Evolutionary conservation across 2,797 vertebrate species (phyloP).

Genomic region (Peromyscus attwateri): DNA sequence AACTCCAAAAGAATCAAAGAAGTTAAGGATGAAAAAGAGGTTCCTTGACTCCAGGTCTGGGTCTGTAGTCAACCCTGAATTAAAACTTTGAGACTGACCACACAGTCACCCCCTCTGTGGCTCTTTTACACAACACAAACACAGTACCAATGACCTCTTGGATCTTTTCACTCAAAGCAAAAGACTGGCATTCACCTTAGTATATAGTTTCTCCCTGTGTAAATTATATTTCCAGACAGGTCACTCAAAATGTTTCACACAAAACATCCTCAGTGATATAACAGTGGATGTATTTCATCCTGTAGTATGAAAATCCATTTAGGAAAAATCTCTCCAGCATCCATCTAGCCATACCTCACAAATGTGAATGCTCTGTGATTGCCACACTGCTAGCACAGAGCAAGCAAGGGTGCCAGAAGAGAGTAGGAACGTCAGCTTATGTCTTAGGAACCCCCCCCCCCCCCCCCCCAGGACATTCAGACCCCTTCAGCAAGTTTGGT

Average conservation of each 20-base stretch:
- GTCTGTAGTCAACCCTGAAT: background rate
- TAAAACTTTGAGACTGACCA: background rate
- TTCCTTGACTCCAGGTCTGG: background rate
- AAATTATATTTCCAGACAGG: slow-evolving; percentile 28
- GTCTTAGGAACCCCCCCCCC: background rate
- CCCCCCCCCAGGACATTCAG: background rate
- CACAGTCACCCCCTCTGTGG: background rate
- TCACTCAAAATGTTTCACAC: slow-evolving; percentile 50
- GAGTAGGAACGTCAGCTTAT: background rate
- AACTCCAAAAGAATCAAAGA: slow-evolving; percentile 44
- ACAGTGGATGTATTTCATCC: slow-evolving; percentile 8
- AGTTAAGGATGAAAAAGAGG: background rate
- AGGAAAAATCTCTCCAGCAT: slow-evolving; percentile 57
- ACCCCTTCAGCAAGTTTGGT: background rate
- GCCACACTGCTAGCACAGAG: background rate
- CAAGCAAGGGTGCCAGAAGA: slow-evolving; percentile 15
- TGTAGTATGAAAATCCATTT: background rate
- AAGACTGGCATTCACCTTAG: background rate
- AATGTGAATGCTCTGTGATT: slow-evolving; percentile 19
- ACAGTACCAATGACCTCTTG: background rate
- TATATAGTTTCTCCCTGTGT: background rate
- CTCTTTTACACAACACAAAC: background rate
- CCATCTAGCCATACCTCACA: slow-evolving; percentile 16
- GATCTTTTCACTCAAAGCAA: slow-evolving; percentile 44
- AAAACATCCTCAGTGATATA: background rate